A percentile compares a stretch with the other conserved stretches of the same genome.
phyloP scores from a whole-genome alignment of 2,888 invertebrate genomes.

The Drosophila mimetica region DNA sequence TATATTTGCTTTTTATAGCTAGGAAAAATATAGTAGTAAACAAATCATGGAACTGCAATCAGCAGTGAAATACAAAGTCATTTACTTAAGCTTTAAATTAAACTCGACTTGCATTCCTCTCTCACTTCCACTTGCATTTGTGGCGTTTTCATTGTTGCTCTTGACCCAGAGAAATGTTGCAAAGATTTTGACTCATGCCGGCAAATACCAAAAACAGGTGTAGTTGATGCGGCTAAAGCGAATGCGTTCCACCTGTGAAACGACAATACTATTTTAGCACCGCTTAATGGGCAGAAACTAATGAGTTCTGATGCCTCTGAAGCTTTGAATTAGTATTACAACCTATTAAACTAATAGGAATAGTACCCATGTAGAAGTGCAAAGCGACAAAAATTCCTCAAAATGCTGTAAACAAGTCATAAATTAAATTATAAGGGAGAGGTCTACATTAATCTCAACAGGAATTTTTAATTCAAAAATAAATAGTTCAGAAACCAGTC shows the following conservation, averaged over 20 bases:
- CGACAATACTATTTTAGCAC: conserved; percentile 7
- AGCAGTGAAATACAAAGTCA: not conserved
- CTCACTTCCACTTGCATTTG: conserved; percentile 38
- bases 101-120: conserved; percentile 18
- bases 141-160: conserved; percentile 54
- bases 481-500: not conserved
- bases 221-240: conserved; percentile 4
- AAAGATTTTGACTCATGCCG: conserved; percentile 38
- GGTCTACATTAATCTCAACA: too few relatives aligned
- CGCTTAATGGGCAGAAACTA: conserved; percentile 13
- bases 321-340: not conserved
- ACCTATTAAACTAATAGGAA: not conserved
- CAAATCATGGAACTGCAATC: not conserved
- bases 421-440: too few relatives aligned
- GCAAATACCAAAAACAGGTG: conserved; percentile 4
- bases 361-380: not conserved
- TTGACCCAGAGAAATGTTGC: conserved; percentile 75
- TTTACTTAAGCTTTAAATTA: conserved; percentile 4
- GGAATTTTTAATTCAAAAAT: not conserved
- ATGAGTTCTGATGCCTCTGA: not conserved
- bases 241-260: conserved; percentile 23
- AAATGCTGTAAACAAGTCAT: not conserved
- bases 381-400: not conserved
- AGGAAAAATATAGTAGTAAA: too few relatives aligned
- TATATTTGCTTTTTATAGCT: too few relatives aligned